Conservation (phyloP, 1,140 invertebrate genomes). For the Pygmarrhopalites habei region DNA sequence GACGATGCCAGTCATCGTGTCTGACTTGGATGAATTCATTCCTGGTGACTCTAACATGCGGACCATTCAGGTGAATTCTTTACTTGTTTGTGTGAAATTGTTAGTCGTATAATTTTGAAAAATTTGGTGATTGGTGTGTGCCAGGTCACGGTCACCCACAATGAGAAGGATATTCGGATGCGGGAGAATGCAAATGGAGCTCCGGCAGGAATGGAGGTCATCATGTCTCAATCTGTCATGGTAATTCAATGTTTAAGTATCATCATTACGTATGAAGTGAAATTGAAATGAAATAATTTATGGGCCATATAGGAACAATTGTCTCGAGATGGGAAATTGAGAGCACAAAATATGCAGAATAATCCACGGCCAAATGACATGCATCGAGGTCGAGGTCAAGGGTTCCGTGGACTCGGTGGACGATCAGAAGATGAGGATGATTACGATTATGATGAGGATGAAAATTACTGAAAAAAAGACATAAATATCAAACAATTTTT, state of each 20-base stretch:
- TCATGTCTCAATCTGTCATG: too few species aligned
- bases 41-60: slow-evolving; percentile 4
- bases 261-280: too few species aligned
- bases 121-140: background rate
- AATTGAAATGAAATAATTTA: background rate
- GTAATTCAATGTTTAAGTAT: too few species aligned
- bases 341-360: too few species aligned
- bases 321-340: too few species aligned
- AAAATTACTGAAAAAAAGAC: too few species aligned
- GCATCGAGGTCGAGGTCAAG: too few species aligned
- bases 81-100: background rate
- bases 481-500: too few species aligned
- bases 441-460: too few species aligned
- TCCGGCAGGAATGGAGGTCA: background rate
- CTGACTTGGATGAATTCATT: slow-evolving; percentile 10
- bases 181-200: background rate
- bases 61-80: slow-evolving; percentile 8
- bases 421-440: too few species aligned
- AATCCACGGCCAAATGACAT: too few species aligned
- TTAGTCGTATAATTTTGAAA: background rate
- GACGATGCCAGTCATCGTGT: background rate
- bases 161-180: background rate
- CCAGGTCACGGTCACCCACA: background rate
- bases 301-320: background rate
- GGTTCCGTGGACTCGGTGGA: too few species aligned